Evolutionary conservation across 2,113 vertebrate genomes (phyloP), one percentile per base, ranked within the genome.

Genomic region (Sula dactylatra): DNA sequence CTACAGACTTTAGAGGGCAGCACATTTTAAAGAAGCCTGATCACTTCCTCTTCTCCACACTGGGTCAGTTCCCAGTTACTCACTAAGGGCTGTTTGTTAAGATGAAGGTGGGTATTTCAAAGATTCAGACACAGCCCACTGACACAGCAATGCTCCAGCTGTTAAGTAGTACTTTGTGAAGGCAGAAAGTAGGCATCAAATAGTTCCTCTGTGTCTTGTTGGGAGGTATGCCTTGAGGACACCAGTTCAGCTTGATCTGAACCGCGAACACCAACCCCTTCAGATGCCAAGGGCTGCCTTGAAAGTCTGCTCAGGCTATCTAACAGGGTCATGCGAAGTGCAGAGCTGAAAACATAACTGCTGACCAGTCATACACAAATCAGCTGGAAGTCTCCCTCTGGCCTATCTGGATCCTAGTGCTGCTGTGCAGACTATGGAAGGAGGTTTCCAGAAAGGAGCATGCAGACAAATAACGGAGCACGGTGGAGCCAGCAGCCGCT

Each of bases 401-500:
- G 50, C 16, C 65, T 89, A 44, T 4, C 50, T 18, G 25, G 25
- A 50, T 81, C 42, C 42, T 40, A 54, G 7, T 4, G 20, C 65
- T 72, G 55, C 45, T 62, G 25, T 14, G 44, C 42, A 59, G 34
- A 73, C 21, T 36, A 69, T 0, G 13, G 52, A 84, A 93, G 27
- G 11, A 76, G 7, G 44, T 29, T 88, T 86, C 74, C 82, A 91
- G 66, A 77, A 70, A 91, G 59, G 8, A 77, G 55, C 72, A 86
- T 32, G 55, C 69, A 95, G 19, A 74, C 65, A 66, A 76, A 82
- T 32, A 69, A 71, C 80, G 82, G 13, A 84, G 69, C 65, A 94
- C 86, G 80, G 54, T 88, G 93, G 89, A 96, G 94, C 81, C 78
- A 91, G 94, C 81, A 95, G 93, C 49, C 62, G 45, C 94, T 11